These are phyloP conservation scores for Tautogolabrus adspersus DNA, from an alignment of 2,113 vertebrate species.

Conservation along the genomic window DNA sequence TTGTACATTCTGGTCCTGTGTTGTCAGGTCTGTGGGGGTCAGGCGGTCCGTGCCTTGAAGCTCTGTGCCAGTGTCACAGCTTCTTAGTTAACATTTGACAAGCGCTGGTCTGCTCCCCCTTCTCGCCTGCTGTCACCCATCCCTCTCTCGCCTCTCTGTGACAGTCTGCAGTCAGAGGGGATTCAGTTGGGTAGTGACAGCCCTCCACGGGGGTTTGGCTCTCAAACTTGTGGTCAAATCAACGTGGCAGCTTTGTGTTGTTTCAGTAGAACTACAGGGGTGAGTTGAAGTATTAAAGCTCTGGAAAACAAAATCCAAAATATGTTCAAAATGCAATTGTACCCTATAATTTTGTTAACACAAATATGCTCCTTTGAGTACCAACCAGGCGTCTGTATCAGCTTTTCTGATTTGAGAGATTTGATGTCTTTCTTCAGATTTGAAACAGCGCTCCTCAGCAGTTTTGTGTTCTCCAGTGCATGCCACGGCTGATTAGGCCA, in stretches of 20 bases:
- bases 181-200: slow-evolving; percentile 49
- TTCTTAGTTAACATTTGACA: slow-evolving; percentile 54
- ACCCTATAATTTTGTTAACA: slow-evolving; percentile 55
- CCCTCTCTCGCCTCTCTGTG: background rate
- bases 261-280: slow-evolving; percentile 28
- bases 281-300: slow-evolving; percentile 15
- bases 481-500: slow-evolving; percentile 58
- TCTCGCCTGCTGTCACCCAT: slow-evolving; percentile 26
- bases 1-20: slow-evolving; percentile 14
- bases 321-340: slow-evolving; percentile 26
- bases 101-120: slow-evolving; percentile 18
- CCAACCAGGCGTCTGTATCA: slow-evolving; percentile 17
- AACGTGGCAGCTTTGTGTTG: slow-evolving; percentile 29
- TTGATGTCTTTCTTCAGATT: slow-evolving; percentile 52
- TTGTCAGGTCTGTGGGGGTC: slow-evolving; percentile 43
- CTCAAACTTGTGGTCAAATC: slow-evolving; percentile 29
- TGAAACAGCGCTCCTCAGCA: slow-evolving; percentile 37
- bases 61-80: slow-evolving; percentile 35
- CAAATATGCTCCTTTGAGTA: slow-evolving; percentile 54
- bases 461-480: slow-evolving; percentile 64
- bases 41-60: background rate
- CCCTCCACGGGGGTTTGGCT: slow-evolving; percentile 18
- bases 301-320: slow-evolving; percentile 26
- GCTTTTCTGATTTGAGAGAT: slow-evolving; percentile 45
- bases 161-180: slow-evolving; percentile 11